These are phyloP conservation scores for Centropristis striata DNA, from an alignment of 2,113 vertebrate species.

Conservation along the genomic window DNA sequence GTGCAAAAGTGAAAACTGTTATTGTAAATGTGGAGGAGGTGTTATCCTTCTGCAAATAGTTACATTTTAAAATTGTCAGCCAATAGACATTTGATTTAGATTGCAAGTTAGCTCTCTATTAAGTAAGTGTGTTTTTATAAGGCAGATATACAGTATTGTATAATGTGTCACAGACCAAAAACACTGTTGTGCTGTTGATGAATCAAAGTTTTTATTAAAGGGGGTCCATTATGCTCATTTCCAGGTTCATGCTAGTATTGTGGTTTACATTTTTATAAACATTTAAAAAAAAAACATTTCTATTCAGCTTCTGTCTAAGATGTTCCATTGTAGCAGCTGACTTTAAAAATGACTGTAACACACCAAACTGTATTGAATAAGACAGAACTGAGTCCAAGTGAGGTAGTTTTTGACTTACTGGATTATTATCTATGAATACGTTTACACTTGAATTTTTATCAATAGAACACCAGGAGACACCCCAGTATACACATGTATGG, in stretches of 20 bases:
- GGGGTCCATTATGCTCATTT: no score
- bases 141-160: neutral
- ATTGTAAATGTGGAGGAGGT: slow-evolving; percentile 30
- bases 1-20: slow-evolving; percentile 30
- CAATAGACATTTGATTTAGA: neutral
- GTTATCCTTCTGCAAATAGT: neutral
- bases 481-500: slow-evolving; percentile 2
- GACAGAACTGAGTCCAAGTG: neutral
- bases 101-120: neutral
- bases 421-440: slow-evolving; percentile 1
- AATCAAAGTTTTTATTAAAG: neutral
- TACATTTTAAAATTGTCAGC: neutral
- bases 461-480: neutral
- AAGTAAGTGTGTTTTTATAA: slow-evolving; percentile 22
- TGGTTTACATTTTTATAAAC: no score
- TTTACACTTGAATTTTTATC: neutral
- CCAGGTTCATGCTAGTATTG: no score
- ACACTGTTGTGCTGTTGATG: neutral
- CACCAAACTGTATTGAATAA: neutral
- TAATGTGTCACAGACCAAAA: slow-evolving; percentile 14
- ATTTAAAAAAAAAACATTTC: neutral
- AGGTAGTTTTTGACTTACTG: neutral
- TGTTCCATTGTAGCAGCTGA: no score
- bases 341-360: no score
- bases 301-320: no score